Percentiles rank a stretch among this genome's conserved stretches.
phyloP scores from a whole-genome alignment of 1,140 invertebrate genomes.

The Zaprionus davidi region DNA sequence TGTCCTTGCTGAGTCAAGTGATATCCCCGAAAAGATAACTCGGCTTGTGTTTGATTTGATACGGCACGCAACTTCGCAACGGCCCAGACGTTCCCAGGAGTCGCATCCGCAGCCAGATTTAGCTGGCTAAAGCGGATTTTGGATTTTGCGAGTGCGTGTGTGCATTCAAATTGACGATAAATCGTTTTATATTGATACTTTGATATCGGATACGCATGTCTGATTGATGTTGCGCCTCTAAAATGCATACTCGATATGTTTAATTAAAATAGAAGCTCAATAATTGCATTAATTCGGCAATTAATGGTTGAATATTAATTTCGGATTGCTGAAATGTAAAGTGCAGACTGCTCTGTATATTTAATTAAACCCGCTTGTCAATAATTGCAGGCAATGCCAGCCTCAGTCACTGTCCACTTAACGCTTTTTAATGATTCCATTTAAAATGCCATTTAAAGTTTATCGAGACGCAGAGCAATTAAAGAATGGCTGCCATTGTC shows the following conservation, averaged over 20 bases:
- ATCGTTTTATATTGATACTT: conserved; percentile 59
- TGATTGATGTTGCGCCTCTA: conserved; percentile 19
- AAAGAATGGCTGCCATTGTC: conserved; percentile 28
- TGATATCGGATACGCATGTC: conserved; percentile 40
- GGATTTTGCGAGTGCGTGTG: conserved; percentile 17
- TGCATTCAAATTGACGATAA: conserved; percentile 54
- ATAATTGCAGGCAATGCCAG: neutral
- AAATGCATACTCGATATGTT: conserved; percentile 11
- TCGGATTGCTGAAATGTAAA: neutral
- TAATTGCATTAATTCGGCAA: neutral
- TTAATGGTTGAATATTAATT: neutral
- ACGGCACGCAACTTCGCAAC: conserved; percentile 37
- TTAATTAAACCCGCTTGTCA: neutral
- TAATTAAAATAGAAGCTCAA: conserved; percentile 11
- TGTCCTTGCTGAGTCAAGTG: conserved; percentile 3
- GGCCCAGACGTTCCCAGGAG: conserved; percentile 42
- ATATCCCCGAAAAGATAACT: conserved; percentile 55
- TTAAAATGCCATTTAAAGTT: conserved; percentile 54
- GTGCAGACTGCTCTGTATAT: neutral
- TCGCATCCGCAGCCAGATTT: conserved; percentile 49
- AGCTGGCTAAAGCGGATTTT: conserved; percentile 59
- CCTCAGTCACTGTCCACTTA: conserved; percentile 20
- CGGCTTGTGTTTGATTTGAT: conserved; percentile 45
- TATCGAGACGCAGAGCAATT: conserved; percentile 40
- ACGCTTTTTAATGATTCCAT: conserved; percentile 61